Evolutionary conservation across 35 echinoderm and acorn worm genomes (phyloP).

Genomic region (Hemicentrotus pulcherrimus): DNA sequence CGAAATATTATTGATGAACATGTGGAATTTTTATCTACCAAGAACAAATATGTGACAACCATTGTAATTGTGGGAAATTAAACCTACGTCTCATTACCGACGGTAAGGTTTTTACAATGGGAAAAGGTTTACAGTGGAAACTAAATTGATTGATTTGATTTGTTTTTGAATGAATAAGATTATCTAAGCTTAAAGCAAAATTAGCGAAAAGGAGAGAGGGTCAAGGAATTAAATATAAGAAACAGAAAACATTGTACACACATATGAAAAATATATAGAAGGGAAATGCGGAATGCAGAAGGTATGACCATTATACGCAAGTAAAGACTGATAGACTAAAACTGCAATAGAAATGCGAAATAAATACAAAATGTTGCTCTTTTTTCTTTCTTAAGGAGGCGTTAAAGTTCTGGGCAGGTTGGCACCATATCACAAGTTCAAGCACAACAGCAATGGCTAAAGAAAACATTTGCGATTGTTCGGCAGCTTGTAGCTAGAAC

Average conservation of each 20-base stretch:
- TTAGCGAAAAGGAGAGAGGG: no score
- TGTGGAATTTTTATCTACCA: not conserved
- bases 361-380: not conserved
- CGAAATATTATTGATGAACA: not conserved
- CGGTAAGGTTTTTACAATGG: no score
- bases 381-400: not conserved
- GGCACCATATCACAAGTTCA: constrained; percentile 16
- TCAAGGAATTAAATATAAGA: no score
- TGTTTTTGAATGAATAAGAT: no score
- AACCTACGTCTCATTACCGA: not conserved
- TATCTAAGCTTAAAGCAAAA: no score
- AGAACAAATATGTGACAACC: not conserved
- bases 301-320: no score
- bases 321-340: no score
- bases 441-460: not conserved
- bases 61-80: not conserved
- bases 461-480: not conserved
- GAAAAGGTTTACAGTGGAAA: no score
- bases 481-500: not conserved
- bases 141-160: no score
- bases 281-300: no score
- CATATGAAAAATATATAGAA: no score
- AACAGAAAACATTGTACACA: no score
- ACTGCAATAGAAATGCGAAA: not conserved
- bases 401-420: not conserved